Evolutionary conservation across 2,888 invertebrate species (phyloP), one percentile per base, ranked within the genome.

Genomic region (Drosophila dives): DNA sequence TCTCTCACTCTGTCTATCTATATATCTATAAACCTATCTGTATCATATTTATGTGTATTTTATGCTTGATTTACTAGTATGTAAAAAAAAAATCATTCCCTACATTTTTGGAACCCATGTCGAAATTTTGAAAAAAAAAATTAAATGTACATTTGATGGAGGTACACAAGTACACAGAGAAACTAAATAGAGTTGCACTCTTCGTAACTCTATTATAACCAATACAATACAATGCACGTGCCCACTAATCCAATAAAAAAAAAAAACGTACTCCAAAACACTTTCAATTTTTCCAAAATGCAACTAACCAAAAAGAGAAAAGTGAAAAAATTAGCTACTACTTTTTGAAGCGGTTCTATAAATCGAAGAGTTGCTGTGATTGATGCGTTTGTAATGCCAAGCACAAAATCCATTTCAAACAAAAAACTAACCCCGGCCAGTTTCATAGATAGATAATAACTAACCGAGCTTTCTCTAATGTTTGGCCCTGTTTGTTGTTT

Each of bases 361-460:
- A 15, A 45, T 50, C 74, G 62, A 68, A 56, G 50, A 50, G 55
- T 71, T 69, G 67, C 69, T 62, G 23, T 84, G 87, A 84, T 89
- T 78, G 85, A 83, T 89, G 87, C 81, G 71, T 89, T 86, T 83
- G 64, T 89, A 89, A 84, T 70, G 65, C 76, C 69, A 51, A 79
- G 64, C 59, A 60, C 40, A 54, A 40, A n/a, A 29, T 38, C 42
- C 15, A 45, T 45, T 45, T 15, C 1, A 23, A 63, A 26, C 26
- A 26, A 17, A 55, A 59, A 23, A 49, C 77, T 80, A 77, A 77
- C 75, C 60, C 71, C 61, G 56, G 17, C 77, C 51, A 77, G 77
- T 75, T 81, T 40, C 34, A 40, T 82, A 81, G 76, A 77, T 86
- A 86, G 55, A 85, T 77, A 70, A 76, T 58, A 72, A 82, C 88